Conservation (phyloP, 35 echinoderm and acorn worm genomes). For the Strongylocentrotus purpuratus region DNA sequence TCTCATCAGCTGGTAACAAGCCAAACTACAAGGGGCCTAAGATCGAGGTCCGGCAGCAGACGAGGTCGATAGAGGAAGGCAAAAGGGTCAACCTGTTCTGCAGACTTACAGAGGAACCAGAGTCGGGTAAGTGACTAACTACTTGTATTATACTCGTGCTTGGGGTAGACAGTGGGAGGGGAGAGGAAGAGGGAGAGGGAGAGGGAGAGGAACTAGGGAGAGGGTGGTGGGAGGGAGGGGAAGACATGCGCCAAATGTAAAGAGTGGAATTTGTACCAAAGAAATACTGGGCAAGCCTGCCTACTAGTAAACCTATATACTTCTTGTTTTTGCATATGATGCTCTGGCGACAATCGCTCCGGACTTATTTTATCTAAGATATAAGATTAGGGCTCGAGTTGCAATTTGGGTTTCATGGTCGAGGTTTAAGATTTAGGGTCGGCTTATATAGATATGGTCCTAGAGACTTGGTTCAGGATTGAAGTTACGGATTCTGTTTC, state of each 20-base stretch:
- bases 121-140: neutral
- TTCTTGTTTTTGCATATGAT: too few relatives aligned
- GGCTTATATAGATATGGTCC: too few relatives aligned
- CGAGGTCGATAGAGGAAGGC: slow-evolving; percentile 21
- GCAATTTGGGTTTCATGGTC: too few relatives aligned
- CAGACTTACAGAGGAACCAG: slow-evolving; percentile 29
- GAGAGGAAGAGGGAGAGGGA: neutral
- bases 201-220: neutral
- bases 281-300: too few relatives aligned
- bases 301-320: too few relatives aligned
- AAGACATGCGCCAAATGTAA: neutral
- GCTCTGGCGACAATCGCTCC: too few relatives aligned
- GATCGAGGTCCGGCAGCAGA: slow-evolving; percentile 28
- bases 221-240: neutral
- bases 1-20: slow-evolving; percentile 25
- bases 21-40: slow-evolving; percentile 43
- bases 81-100: slow-evolving; percentile 33
- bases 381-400: too few relatives aligned
- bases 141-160: neutral
- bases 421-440: too few relatives aligned
- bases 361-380: too few relatives aligned
- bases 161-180: neutral
- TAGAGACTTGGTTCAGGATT: too few relatives aligned
- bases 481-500: too few relatives aligned
- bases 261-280: too few relatives aligned